phyloP scores from a whole-genome alignment of 2,888 invertebrate species.

The Drosophila flavopinicola region DNA sequence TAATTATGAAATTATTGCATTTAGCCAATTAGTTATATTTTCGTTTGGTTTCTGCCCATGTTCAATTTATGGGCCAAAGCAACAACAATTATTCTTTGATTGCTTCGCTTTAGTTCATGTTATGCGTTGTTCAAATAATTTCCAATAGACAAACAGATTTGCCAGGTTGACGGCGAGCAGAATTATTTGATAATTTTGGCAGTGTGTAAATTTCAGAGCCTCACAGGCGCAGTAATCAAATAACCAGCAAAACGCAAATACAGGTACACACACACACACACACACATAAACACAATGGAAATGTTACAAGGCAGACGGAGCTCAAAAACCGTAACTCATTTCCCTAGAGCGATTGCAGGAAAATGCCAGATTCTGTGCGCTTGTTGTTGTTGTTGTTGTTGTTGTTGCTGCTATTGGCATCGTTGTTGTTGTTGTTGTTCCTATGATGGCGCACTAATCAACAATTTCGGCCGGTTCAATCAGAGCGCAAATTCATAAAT shows the following conservation, averaged over 20 bases:
- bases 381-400: conserved; percentile 32
- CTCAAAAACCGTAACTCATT: conserved; percentile 63
- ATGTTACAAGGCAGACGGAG: conserved; percentile 31
- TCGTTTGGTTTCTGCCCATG: too few relatives aligned
- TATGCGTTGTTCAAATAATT: too few relatives aligned
- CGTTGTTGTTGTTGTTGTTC: conserved; percentile 48
- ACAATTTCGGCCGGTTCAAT: conserved; percentile 72
- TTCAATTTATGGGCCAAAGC: too few relatives aligned
- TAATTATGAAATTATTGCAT: too few relatives aligned
- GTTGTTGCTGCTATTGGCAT: conserved; percentile 16
- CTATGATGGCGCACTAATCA: conserved; percentile 74
- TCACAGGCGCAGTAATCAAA: conserved; percentile 49
- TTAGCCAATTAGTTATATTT: too few relatives aligned
- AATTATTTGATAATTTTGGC: too few relatives aligned
- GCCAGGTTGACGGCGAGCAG: too few relatives aligned
- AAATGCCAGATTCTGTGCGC: conserved; percentile 23
- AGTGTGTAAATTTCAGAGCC: conserved; percentile 22
- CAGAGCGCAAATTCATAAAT: conserved; percentile 77
- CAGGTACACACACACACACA: conserved; percentile 8
- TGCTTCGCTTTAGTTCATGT: too few relatives aligned
- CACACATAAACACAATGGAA: conserved; percentile 2
- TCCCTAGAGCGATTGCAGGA: conserved; percentile 61
- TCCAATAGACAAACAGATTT: too few relatives aligned
- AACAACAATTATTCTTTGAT: too few relatives aligned
- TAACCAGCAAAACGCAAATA: conserved; percentile 40